A percentile compares a stretch with the other conserved stretches of the same genome.
Conservation (phyloP, 92 coral and sea anemone species). For the Bergia puertoricense region DNA sequence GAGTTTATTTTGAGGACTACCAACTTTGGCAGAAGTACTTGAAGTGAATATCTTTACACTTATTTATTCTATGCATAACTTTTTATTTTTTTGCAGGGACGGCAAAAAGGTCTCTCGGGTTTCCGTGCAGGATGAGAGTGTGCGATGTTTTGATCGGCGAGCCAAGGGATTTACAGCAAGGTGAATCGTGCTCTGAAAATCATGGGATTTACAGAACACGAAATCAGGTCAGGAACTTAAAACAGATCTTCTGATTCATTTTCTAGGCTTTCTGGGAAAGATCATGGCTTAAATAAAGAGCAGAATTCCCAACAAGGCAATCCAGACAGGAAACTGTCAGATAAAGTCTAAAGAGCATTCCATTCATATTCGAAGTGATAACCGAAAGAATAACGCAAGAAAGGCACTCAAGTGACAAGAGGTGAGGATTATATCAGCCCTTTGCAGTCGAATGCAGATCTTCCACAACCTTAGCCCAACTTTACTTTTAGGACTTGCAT, state of each 20-base stretch:
- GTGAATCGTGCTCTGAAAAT: no score
- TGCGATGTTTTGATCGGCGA: background rate
- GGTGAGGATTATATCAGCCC: background rate
- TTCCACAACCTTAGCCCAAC: background rate
- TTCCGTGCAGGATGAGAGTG: background rate
- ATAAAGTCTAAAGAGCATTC: slow-evolving; percentile 2
- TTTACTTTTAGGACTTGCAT: background rate
- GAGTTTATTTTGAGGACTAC: background rate
- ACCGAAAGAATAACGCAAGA: slow-evolving; percentile 2
- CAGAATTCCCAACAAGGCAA: slow-evolving; percentile 30
- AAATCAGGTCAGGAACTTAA: slow-evolving; percentile 22
- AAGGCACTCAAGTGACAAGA: background rate
- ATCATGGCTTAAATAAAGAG: slow-evolving; percentile 18
- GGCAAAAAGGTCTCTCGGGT: background rate
- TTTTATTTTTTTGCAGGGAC: background rate
- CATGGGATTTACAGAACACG: background rate
- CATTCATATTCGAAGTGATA: slow-evolving; percentile 24
- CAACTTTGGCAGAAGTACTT: background rate
- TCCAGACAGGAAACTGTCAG: slow-evolving; percentile 48
- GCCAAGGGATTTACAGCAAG: background rate
- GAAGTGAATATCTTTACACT: background rate
- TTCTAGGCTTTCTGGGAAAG: slow-evolving; percentile 14
- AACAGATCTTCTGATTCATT: slow-evolving; percentile 5
- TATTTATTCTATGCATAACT: background rate
- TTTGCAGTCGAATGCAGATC: background rate